phyloP scores from a whole-genome alignment of 2,888 invertebrate species.

The Sesamia inferens region DNA sequence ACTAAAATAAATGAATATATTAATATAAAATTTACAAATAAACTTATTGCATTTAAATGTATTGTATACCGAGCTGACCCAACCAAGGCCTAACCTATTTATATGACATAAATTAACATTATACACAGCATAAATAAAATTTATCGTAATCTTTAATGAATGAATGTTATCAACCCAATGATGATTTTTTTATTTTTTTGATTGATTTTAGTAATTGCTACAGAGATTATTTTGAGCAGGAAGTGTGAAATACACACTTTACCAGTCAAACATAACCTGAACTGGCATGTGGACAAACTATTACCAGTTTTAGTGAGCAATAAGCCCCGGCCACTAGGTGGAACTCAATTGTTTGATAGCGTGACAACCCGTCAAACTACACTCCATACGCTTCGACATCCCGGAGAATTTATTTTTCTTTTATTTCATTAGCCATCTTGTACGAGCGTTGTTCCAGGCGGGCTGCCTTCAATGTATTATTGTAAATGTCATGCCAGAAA shows the following conservation, averaged over 20 bases:
- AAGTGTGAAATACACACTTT: conserved; percentile 37
- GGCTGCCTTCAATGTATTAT: conserved; percentile 38
- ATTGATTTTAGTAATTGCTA: conserved; percentile 33
- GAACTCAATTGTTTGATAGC: conserved; percentile 44
- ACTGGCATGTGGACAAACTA: conserved; percentile 25
- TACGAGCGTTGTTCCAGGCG: conserved; percentile 30
- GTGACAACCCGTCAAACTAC: conserved; percentile 40
- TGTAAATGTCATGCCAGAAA: conserved; percentile 52
- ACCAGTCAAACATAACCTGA: conserved; percentile 25
- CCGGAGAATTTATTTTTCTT: conserved; percentile 47
- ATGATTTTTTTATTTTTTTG: too few species aligned
- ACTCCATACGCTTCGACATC: conserved; percentile 31
- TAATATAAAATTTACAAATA: conserved; percentile 24
- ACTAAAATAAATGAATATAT: conserved; percentile 25
- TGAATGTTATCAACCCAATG: conserved; percentile 36
- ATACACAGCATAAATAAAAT: conserved; percentile 53
- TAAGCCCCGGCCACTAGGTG: conserved; percentile 8
- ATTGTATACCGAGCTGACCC: conserved; percentile 42
- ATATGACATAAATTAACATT: conserved; percentile 50
- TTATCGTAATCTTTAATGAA: conserved; percentile 40
- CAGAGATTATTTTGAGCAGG: conserved; percentile 51
- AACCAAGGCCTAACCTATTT: conserved; percentile 56
- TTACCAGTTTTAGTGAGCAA: conserved; percentile 8
- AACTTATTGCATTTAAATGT: conserved; percentile 33
- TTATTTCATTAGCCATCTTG: conserved; percentile 47